Base-by-base conservation (phyloP, 1,140 invertebrate species). In the Hyposmocoma kahamanoa region DNA sequence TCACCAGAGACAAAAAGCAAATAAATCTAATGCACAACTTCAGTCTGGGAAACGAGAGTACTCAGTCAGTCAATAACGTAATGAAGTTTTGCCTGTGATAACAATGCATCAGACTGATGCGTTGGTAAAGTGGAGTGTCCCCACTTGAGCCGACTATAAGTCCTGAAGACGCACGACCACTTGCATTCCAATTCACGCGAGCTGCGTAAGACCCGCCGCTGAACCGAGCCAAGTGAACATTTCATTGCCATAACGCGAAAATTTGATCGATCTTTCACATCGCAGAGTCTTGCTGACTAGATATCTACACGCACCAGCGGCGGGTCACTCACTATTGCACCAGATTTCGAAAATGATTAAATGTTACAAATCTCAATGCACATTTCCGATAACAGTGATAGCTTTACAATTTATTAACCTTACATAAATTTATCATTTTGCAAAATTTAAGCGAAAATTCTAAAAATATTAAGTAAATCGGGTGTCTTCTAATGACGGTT, bases 331-430 rank as follows among this genome's bases (percentile, higher is more conserved):
- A n/a, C n/a, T n/a, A n/a, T n/a, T 41, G 26, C 22, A 19, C 22
- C 26, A 20, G 1, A 1, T 5, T 45, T 3, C 28, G 13, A 32
- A 32, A 1, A 15, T 36, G n/a, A 26, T 36, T 17, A 36, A n/a
- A 71, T 70, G 57, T 72, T 42, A 68, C 68, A 70, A 77, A 69
- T 76, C 72, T 68, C 69, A 69, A 62, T 65, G 65, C 69, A 67
- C 65, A 56, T 45, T 45, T n/a, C 13, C 30, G 44, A 38, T 26
- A 47, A 22, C 4, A 36, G 15, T 36, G 15, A 15, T 26, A 26
- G 24, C 24, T 26, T 26, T 26, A 26, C 5, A 11, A 11, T 26
- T 6, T 11, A 11, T 26, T 26, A 4, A 18, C 24, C 11, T 26
- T 26, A 26, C 8, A 36, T 6, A 36, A 36, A 36, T 36, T n/a